Evolutionary conservation across 2,113 vertebrate genomes (phyloP).

Genomic region (Corythornis madagascariensis): DNA sequence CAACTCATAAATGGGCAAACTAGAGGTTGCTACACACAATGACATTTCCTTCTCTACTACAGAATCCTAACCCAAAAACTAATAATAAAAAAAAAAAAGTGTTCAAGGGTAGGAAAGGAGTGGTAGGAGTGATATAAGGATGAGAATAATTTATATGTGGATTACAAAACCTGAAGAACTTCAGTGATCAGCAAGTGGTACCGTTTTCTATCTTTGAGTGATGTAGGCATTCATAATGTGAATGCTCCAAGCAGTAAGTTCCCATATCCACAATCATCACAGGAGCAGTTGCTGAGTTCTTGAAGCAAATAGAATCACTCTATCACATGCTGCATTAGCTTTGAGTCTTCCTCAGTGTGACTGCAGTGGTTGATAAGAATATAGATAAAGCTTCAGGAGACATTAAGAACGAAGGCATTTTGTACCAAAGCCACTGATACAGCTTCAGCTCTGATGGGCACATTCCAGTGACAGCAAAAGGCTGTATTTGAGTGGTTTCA

Average conservation of each 20-base stretch:
- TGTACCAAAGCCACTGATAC: background rate
- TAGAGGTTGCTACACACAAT: background rate
- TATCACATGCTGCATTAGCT: constrained; percentile 70
- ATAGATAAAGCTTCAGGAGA: constrained; percentile 53
- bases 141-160: constrained; percentile 20
- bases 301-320: constrained; percentile 68
- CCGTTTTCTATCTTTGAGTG: constrained; percentile 37
- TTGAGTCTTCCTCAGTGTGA: constrained; percentile 59
- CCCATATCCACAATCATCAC: constrained; percentile 55
- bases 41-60: background rate
- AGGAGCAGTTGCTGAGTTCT: constrained; percentile 61
- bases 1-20: background rate
- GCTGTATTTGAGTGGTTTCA: background rate
- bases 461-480: background rate
- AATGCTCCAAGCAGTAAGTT: constrained; percentile 58
- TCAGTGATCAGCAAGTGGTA: constrained; percentile 41
- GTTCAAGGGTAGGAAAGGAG: background rate
- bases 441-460: background rate
- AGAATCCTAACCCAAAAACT: background rate
- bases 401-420: constrained; percentile 11
- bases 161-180: constrained; percentile 54
- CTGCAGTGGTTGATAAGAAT: constrained; percentile 59
- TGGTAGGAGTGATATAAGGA: background rate
- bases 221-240: constrained; percentile 41
- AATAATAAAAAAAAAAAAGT: background rate